phyloP scores from a whole-genome alignment of 2,113 vertebrate species.

The Ceyx cyanopectus region DNA sequence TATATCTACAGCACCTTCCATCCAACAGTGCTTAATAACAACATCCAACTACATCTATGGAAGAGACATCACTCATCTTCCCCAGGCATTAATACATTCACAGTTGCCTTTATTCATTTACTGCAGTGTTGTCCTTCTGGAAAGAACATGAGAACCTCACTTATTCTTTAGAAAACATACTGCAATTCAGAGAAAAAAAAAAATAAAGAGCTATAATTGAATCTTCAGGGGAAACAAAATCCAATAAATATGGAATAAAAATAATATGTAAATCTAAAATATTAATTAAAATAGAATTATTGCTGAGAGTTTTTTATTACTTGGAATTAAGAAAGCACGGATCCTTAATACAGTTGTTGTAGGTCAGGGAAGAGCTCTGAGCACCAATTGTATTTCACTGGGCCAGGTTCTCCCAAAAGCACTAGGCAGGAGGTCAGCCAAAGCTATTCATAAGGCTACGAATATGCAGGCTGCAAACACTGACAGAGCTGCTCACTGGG shows the following conservation, averaged over 20 bases:
- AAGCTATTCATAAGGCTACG: background rate
- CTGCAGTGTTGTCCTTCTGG: background rate
- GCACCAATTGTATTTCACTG: background rate
- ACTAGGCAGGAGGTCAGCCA: background rate
- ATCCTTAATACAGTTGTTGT: background rate
- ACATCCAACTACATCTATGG: background rate
- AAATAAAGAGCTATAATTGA: background rate
- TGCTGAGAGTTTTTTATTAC: background rate
- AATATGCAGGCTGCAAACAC: background rate
- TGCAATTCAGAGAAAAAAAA: background rate
- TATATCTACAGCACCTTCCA: background rate
- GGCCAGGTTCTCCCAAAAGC: background rate
- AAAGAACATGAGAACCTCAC: background rate
- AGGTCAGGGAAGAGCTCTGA: background rate
- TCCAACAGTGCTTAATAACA: background rate
- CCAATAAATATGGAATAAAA: background rate
- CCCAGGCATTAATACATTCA: background rate
- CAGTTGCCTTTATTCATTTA: background rate
- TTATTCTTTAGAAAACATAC: background rate
- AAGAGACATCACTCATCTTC: background rate
- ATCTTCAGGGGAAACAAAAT: background rate
- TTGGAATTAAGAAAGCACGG: background rate
- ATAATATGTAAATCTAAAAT: background rate
- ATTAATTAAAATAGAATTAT: background rate
- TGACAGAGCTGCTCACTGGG: background rate